Evolutionary conservation across 2,888 invertebrate genomes (phyloP), one percentile per base, ranked within the genome.

Genomic region (Troides oblongomaculatus): DNA sequence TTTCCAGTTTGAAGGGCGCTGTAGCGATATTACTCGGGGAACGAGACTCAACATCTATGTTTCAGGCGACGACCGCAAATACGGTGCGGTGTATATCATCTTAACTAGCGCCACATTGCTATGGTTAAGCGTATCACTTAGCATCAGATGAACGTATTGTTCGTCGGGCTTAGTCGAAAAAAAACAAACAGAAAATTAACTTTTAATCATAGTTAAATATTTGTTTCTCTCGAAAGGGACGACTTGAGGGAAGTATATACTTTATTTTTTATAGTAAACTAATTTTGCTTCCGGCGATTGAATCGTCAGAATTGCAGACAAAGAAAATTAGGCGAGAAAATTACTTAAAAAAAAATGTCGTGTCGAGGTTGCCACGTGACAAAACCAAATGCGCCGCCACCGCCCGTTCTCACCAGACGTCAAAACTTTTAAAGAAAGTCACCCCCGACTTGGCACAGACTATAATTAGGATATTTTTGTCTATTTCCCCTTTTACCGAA

Each of bases 321-420:
- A 82, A 78, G 85, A 84, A 88, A 90, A 90, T 90, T 91, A 85
- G 88, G 84, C 89, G 86, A 84, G 84, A 90, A 87, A 86, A 83
- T 83, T 84, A 58, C 23, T 84, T 86, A 86, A 88, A 86, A 89
- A 85, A 87, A 87, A 85, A 53, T 78, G 76, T 79, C 75, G 72
- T 71, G 73, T 73, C 72, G 74, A 73, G 73, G 76, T 77, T 78
- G 84, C 81, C 86, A 80, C 83, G 85, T 81, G 90, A 84, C 87
- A 89, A 79, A 84, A 79, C 80, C 92, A 89, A 85, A 84, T 86
- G 92, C 73, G 79, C 75, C 75, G 81, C 76, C 84, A 85, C 79
- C 75, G 77, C 70, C 75, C 75, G 76, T 91, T 91, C 91, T 89
- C 92, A 90, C 87, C 81, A 75, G 74, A 75, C 69, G 78, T 84